Evolutionary conservation across 2,113 vertebrate species (phyloP), one percentile per base, ranked within the genome.

Genomic region (Chelonoidis abingdonii): DNA sequence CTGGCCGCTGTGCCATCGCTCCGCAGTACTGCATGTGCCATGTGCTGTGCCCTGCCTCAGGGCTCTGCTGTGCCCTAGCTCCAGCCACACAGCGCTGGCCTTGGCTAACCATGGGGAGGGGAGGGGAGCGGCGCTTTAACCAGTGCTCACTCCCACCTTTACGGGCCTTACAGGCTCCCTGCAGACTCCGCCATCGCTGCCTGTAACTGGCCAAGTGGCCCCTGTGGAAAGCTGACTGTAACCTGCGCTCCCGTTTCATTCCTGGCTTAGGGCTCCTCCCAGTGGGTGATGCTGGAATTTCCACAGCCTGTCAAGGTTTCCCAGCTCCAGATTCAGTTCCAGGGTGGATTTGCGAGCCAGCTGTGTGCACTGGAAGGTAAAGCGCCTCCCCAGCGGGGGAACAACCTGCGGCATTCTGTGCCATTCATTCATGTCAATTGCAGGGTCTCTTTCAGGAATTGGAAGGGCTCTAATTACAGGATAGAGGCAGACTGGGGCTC

Each of bases 261-360:
- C 47, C 78, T 89, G 80, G 69, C 95, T 62, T 92, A 99, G 99
- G 99, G 99, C 50, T 96, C 98, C 3, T 97, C 83, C 92, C 99
- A 99, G 97, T 99, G 99, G 99, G 98, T 99, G 96, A 88, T 91
- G 17, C 90, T 99, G 92, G 98, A 99, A 49, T 99, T 99, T 89
- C 99, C 99, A 2, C 88, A 97, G 44, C 82, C 98, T 0, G 98
- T 99, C 59, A 98, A 76, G 56, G 89, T 99, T 56, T 99, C 98
- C 0, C 97, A 98, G 89, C 93, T 99, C 75, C 98, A 98, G 72
- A 76, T 99, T 88, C 99, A 99, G 81, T 99, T 99, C 98, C 99
- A 99, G 93, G 99, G 99, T 19, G 99, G 99, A 13, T 99, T 99
- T 93, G 98, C 99, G 56, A 99, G 99, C 44, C 99, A 96, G 90